phyloP scores from a whole-genome alignment of 2,888 invertebrate species.

The Platypus cylindrus region DNA sequence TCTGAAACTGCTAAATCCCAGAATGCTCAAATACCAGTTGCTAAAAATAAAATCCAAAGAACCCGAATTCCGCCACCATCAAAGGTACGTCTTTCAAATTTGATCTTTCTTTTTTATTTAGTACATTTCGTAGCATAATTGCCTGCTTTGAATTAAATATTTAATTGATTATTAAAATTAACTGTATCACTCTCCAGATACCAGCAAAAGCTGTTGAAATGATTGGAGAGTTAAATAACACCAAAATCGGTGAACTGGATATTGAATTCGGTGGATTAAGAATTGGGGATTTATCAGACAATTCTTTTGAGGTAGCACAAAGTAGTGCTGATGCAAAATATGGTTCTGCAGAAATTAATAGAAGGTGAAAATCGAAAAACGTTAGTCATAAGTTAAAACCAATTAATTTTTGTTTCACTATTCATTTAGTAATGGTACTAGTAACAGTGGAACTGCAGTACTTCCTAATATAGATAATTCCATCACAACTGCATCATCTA shows the following conservation, averaged over 20 bases:
- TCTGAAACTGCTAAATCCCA: slow-evolving; percentile 6
- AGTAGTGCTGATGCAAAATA: slow-evolving; percentile 36
- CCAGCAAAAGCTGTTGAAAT: slow-evolving; percentile 91
- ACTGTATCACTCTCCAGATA: slow-evolving; percentile 46
- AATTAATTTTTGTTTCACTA: slow-evolving; percentile 6
- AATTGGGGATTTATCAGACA: slow-evolving; percentile 54
- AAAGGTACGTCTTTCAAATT: slow-evolving; percentile 44
- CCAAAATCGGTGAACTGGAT: slow-evolving; percentile 67
- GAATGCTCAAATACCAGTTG: slow-evolving; percentile 30
- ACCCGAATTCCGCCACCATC: slow-evolving; percentile 74
- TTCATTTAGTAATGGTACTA: too few species aligned
- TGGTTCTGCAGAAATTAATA: slow-evolving; percentile 27
- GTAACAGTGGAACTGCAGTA: too few species aligned
- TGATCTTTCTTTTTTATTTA: too few species aligned
- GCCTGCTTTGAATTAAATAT: not conserved
- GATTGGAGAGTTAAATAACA: slow-evolving; percentile 77
- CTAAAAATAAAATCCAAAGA: slow-evolving; percentile 51
- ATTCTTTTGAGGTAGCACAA: slow-evolving; percentile 37
- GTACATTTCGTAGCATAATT: too few species aligned
- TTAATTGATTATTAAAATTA: not conserved
- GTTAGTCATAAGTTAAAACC: slow-evolving; percentile 3
- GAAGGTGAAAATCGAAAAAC: too few species aligned
- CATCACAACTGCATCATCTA: too few species aligned
- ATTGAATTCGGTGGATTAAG: slow-evolving; percentile 91
- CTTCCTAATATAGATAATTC: slow-evolving; percentile 22